Base-by-base conservation (phyloP, 2,797 vertebrate genomes). In the Ciconia nigra region DNA sequence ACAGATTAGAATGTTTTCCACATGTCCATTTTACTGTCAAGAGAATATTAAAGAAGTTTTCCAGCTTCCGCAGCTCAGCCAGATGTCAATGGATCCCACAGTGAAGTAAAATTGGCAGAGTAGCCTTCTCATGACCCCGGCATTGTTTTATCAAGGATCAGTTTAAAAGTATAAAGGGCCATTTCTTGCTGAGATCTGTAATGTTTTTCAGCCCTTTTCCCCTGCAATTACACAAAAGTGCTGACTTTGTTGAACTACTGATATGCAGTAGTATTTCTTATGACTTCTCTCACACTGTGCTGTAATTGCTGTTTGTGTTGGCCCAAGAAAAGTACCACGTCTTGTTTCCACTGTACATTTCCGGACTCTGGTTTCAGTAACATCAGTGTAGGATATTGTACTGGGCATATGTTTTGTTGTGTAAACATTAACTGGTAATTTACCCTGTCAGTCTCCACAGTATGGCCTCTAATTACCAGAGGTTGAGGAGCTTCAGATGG, bases 11-110 rank as follows among this genome's bases (percentile, higher is more conserved):
- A 99, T 99, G 99, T 98, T 99, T 99, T 99, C 99, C 99, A 99
- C 98, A 99, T 99, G 99, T 99, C 98, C 98, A 96, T 96, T 97
- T 98, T 98, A 99, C 98, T 98, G 98, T 99, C 99, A 98, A 97
- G 99, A 99, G 99, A 99, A 99, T 99, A 98, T 99, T 98, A 98
- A 99, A 99, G 98, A 99, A 96, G 97, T 99, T 99, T 99, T 98
- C 99, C 99, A 99, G 99, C 98, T 99, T 99, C 98, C 96, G 90
- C 98, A 98, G 98, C 98, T 97, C 97, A 98, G 96, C 99, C 99
- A 99, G 99, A 99, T 99, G 99, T 99, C 98, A 97, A 97, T 84
- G 97, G 98, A 98, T 99, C 98, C 98, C 98, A 98, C 97, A 97
- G 98, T 97, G 98, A 98, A 97, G 98, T 95, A 95, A 98, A 99